Base-by-base conservation (phyloP, 1,140 invertebrate species). In the Drepana arcuata region DNA sequence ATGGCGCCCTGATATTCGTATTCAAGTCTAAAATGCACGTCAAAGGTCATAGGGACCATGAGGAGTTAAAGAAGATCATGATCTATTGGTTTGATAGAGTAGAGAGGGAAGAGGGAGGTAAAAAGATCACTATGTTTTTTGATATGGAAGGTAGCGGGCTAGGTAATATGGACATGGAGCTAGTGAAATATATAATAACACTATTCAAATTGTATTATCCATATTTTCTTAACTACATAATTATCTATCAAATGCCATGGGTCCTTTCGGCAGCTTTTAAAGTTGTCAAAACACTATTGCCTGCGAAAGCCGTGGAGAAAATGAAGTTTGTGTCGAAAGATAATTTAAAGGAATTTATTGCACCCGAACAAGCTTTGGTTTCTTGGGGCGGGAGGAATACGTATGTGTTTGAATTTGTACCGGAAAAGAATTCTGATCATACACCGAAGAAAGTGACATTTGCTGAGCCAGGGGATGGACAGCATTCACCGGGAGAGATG, bases 231-330 rank as follows among this genome's bases (percentile, higher is more conserved):
- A 97, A 95, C 68, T 95, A 95, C 63, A 95, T 99, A 42, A 84
- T 98, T 24, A 92, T 98, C 34, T 95, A 89, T 81, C 95, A 98
- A 72, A 94, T 98, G 92, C 93, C 95, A 2, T 99, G 96, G 95
- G 88, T 97, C 5, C 84, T 98, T 35, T 96, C 92, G 72, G 95
- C 96, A 53, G 93, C 93, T 1, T 97, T 97, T 84, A 97, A 94
- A 82, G 87, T 98, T 27, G 93, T 98, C 24, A 98, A 97, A 81
- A 86, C 88, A 0, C 90, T 94, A 87, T 72, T 98, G 33, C 95
- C 94, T 21, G 88, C 93, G 2, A 94, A 96, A 72, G 95, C 93
- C 18, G 90, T 96, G 14, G 90, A 95, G 62, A 93, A 93, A 84
- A 93, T 98, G 61, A 96, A 95, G 74, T 94, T 95, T 84, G 86